A percentile compares a stretch with the other conserved stretches of the same genome.
phyloP scores from a whole-genome alignment of 2,888 invertebrate genomes.

The Drosophila formosana region DNA sequence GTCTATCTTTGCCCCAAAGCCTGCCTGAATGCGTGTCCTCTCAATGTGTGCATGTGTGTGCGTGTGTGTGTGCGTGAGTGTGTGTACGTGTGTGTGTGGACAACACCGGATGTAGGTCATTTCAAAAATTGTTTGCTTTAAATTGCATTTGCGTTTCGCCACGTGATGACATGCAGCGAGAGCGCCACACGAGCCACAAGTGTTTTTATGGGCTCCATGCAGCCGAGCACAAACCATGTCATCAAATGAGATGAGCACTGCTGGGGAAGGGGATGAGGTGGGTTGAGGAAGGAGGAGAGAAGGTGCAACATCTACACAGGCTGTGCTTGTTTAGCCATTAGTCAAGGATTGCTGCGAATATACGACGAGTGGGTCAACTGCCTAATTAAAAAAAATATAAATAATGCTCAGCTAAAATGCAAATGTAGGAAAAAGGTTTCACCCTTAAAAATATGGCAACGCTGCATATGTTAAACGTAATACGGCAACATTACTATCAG shows the following conservation, averaged over 20 bases:
- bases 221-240: conserved; percentile 58
- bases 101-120: conserved; percentile 78
- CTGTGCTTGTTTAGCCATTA: conserved; percentile 71
- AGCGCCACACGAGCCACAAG: conserved; percentile 73
- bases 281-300: neutral
- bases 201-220: conserved; percentile 59
- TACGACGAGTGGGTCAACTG: conserved; percentile 68
- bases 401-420: conserved; percentile 33
- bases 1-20: conserved; percentile 44
- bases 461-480: neutral
- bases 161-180: conserved; percentile 66
- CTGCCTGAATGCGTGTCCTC: conserved; percentile 47
- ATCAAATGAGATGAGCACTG: conserved; percentile 37
- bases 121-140: conserved; percentile 81
- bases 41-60: conserved; percentile 32
- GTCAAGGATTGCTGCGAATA: conserved; percentile 44
- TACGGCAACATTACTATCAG: neutral
- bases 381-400: conserved; percentile 68
- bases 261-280: neutral
- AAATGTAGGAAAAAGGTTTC: neutral
- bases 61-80: conserved; percentile 31
- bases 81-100: conserved; percentile 49
- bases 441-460: conserved; percentile 2
- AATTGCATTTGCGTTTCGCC: conserved; percentile 77
- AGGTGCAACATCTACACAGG: neutral